Conservation (phyloP, 2,113 vertebrate species). For the Hypomesus transpacificus region DNA sequence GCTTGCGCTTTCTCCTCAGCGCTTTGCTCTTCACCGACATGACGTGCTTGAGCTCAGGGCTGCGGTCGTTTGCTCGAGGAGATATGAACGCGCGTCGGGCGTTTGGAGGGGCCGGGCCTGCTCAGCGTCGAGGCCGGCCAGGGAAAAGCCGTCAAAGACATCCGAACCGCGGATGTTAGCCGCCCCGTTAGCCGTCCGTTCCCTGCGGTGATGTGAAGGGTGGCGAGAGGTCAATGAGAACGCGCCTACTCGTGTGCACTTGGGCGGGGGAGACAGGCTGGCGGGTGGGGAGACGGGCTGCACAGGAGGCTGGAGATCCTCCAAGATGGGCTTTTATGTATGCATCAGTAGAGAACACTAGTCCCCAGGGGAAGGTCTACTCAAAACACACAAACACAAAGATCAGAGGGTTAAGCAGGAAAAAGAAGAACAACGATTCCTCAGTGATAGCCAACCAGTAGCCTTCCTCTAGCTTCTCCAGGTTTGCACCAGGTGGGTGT, state of each 20-base stretch:
- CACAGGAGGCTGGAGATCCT: constrained; percentile 18
- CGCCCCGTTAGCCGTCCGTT: constrained; percentile 36
- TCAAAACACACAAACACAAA: constrained; percentile 11
- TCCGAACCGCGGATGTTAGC: constrained; percentile 17
- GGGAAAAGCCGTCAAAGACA: constrained; percentile 48
- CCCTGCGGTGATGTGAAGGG: constrained; percentile 39
- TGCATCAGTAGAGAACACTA: constrained; percentile 39
- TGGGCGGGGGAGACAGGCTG: not conserved
- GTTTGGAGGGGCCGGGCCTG: not conserved
- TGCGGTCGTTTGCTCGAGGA: not conserved
- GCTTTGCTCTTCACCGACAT: constrained; percentile 4
- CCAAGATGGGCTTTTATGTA: constrained; percentile 49
- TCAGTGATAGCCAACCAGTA: constrained; percentile 31
- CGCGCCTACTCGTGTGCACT: not conserved
- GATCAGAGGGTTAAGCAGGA: not conserved
- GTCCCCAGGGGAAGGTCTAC: constrained; percentile 32
- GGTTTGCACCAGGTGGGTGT: constrained; percentile 31
- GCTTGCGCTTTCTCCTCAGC: constrained; percentile 16
- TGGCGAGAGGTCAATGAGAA: constrained; percentile 23
- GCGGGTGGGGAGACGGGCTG: not conserved
- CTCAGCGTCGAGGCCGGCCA: constrained; percentile 45
- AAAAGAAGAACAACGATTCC: constrained; percentile 13
- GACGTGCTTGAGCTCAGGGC: constrained; percentile 8
- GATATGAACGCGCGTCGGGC: not conserved
- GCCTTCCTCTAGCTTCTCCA: constrained; percentile 31